A percentile compares a stretch with the other conserved stretches of the same genome.
Conservation (phyloP, 64 coral and sea anemone genomes). For the Anthopleura sola region DNA sequence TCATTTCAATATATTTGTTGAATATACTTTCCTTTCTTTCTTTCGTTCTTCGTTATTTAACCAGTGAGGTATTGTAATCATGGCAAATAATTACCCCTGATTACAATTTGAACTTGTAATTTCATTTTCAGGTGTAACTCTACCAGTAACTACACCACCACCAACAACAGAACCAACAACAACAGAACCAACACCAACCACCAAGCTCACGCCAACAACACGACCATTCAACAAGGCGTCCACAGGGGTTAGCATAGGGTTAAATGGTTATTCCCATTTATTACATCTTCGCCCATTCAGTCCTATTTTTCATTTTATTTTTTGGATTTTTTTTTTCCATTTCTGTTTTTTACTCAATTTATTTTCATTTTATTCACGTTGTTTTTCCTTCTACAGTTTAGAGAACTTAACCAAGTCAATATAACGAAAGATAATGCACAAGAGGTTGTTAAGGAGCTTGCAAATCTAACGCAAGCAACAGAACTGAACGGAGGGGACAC, state of each 20-base stretch:
- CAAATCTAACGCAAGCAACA: slow-evolving; percentile 26
- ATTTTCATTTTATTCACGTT: background rate
- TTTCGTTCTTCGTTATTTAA: background rate
- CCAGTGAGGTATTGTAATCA: too few species aligned
- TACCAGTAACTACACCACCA: background rate
- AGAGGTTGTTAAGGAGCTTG: slow-evolving; percentile 10
- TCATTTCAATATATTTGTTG: background rate
- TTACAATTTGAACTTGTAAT: too few species aligned
- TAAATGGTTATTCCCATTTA: background rate
- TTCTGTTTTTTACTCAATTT: background rate
- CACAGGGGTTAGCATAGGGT: background rate
- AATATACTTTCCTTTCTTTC: background rate
- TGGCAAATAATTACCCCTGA: too few species aligned
- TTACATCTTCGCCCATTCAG: background rate
- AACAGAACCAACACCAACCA: background rate
- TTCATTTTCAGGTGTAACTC: background rate
- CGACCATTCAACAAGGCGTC: background rate
- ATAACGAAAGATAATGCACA: slow-evolving; percentile 34
- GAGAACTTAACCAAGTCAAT: slow-evolving; percentile 2
- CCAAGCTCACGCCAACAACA: background rate
- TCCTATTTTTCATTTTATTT: background rate
- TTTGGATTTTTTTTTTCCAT: background rate
- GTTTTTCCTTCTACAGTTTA: slow-evolving; percentile 25
- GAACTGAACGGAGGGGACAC: slow-evolving; percentile 45
- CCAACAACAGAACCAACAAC: background rate